Evolutionary conservation across 2,888 invertebrate species (phyloP), one percentile per base, ranked within the genome.

Genomic region (Plutella xylostella): DNA sequence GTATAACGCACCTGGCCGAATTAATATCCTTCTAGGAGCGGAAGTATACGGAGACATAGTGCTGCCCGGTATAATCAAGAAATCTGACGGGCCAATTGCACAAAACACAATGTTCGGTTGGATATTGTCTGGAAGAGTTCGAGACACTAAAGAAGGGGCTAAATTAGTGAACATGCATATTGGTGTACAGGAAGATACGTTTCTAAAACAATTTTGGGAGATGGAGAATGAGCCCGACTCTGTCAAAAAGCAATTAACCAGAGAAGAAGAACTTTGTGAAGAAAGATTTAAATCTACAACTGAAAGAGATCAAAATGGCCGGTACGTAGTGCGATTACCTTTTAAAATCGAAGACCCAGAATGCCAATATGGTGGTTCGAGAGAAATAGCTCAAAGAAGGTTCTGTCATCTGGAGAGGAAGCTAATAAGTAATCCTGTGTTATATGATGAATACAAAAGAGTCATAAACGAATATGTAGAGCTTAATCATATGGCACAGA

Each of bases 381-480:
- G 31, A 35, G 35, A 45, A 4, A 45, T 43, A 22, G 40, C 45
- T 2, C 9, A 25, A 31, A 37, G 18, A 9, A 43, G 46, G 41
- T 35, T 45, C 11, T 11, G 22, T 22, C 20, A 22, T n/a, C 14
- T 45, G 25, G 47, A 47, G 22, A 47, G 22, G 19, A 47, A 22
- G 33, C 25, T 47, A 33, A 37, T 30, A 28, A 19, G 33, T 15
- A 25, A 22, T n/a, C 15, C 19, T 4, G 14, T 48, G 12, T 43
- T 20, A 42, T n/a, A n/a, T n/a, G 40, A 43, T 33, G 39, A 45
- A 22, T 48, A 48, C 17, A 34, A 6, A 5, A 41, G 46, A 19
- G 45, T 48, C 2, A 39, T 48, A 1, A 18, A 43, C 9, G 46
- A 48, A 5, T 49, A 49, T 28, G n/a, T 44, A 15, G 20, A 30